Evolutionary conservation across 2,797 vertebrate species (phyloP).

Genomic region (Lerista edwardsae): DNA sequence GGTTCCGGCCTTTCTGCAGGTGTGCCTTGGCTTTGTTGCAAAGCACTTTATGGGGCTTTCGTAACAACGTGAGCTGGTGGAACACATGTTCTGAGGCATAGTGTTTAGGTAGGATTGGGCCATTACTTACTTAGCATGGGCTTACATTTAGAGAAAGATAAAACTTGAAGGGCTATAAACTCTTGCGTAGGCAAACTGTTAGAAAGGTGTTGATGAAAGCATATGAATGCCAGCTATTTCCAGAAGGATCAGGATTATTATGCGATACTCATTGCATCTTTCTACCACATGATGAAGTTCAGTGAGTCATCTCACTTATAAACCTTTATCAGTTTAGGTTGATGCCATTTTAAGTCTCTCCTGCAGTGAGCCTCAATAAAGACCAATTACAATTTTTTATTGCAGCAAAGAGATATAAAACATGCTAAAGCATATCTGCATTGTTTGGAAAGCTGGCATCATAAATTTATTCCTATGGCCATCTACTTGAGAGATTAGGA

Average conservation of each 20-base stretch:
- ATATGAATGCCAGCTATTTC: background rate
- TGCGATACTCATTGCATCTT: background rate
- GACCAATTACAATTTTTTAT: background rate
- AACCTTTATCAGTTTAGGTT: background rate
- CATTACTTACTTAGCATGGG: background rate
- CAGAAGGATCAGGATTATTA: background rate
- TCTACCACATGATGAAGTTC: background rate
- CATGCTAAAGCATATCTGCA: too few species aligned
- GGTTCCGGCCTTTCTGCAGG: too few species aligned
- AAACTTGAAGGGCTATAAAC: background rate
- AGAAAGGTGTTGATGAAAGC: background rate
- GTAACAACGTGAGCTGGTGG: too few species aligned
- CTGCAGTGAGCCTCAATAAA: background rate
- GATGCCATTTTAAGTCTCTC: background rate
- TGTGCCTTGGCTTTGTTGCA: too few species aligned
- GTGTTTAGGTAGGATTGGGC: too few species aligned
- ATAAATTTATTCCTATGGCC: background rate
- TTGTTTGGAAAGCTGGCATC: too few species aligned
- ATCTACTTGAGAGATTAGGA: too few species aligned
- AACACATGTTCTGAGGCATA: too few species aligned
- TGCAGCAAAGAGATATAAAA: background rate
- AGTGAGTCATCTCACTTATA: background rate
- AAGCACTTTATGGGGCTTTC: too few species aligned
- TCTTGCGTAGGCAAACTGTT: background rate
- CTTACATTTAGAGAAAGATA: background rate